Evolutionary conservation across 1,140 invertebrate genomes (phyloP).

Genomic region (Drosophila lacertosa): DNA sequence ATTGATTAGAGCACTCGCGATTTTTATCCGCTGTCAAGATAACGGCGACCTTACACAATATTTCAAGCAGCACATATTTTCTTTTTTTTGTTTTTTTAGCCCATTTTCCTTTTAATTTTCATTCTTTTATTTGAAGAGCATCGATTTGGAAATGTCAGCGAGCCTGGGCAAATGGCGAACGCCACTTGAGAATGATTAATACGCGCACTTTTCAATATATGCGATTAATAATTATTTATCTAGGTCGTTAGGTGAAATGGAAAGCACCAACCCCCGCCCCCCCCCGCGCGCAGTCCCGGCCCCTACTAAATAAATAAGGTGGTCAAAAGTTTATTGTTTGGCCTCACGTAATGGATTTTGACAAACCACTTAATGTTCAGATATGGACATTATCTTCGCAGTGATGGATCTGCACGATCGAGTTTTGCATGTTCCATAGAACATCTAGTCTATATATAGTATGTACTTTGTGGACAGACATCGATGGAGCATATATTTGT

Average conservation of each 20-base stretch:
- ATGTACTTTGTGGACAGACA: constrained; percentile 15
- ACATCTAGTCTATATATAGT: not conserved
- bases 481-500: constrained; percentile 41
- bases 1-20: constrained; percentile 46
- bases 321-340: constrained; percentile 30
- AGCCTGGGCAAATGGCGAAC: constrained; percentile 44
- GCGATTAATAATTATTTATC: constrained; percentile 44
- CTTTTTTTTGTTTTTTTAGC: not conserved
- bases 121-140: constrained; percentile 68
- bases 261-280: no score
- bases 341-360: constrained; percentile 18
- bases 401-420: constrained; percentile 37
- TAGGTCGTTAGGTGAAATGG: constrained; percentile 35
- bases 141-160: constrained; percentile 66
- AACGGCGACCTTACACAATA: constrained; percentile 69
- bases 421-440: constrained; percentile 30
- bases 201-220: constrained; percentile 50
- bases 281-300: no score
- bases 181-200: constrained; percentile 76
- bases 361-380: constrained; percentile 27
- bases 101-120: constrained; percentile 8
- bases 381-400: constrained; percentile 21
- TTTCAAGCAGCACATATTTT: constrained; percentile 34
- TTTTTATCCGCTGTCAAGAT: constrained; percentile 72
- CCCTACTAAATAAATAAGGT: constrained; percentile 15